Evolutionary conservation across 2,113 vertebrate genomes (phyloP).

Genomic region (Anhinga anhinga): DNA sequence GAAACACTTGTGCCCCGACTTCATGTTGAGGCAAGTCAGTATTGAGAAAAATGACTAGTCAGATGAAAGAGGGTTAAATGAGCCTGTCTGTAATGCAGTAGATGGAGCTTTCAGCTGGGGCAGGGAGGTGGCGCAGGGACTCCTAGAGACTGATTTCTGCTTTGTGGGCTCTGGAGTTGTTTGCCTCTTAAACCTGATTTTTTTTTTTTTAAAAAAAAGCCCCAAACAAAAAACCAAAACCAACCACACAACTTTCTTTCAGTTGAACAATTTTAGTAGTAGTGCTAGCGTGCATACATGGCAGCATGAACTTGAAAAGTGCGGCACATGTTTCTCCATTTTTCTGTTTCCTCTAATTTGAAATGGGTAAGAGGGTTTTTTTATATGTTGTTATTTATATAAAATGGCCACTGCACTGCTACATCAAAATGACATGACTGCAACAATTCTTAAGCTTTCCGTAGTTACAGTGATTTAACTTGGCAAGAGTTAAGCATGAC

Average conservation of each 20-base stretch:
- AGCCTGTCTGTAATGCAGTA: background rate
- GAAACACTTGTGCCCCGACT: background rate
- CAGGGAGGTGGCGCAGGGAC: background rate
- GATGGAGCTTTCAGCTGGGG: background rate
- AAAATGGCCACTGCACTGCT: slow-evolving; percentile 9
- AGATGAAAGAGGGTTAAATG: background rate
- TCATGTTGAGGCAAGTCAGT: background rate
- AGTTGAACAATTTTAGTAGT: background rate
- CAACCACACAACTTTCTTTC: background rate
- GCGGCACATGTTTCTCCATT: background rate
- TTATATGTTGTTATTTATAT: background rate
- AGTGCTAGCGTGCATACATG: background rate
- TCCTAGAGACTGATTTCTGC: background rate
- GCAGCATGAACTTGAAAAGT: background rate
- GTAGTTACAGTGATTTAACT: background rate
- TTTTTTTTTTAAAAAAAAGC: background rate
- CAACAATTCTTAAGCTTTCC: background rate
- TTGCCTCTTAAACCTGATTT: background rate
- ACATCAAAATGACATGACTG: background rate
- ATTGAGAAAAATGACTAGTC: background rate
- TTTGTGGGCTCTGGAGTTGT: background rate
- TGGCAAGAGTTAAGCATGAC: slow-evolving; percentile 1
- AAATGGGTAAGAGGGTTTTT: background rate
- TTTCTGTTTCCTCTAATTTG: background rate
- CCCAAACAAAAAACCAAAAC: background rate